phyloP scores from a whole-genome alignment of 2,113 vertebrate species.

The Triplophysa tibetana region DNA sequence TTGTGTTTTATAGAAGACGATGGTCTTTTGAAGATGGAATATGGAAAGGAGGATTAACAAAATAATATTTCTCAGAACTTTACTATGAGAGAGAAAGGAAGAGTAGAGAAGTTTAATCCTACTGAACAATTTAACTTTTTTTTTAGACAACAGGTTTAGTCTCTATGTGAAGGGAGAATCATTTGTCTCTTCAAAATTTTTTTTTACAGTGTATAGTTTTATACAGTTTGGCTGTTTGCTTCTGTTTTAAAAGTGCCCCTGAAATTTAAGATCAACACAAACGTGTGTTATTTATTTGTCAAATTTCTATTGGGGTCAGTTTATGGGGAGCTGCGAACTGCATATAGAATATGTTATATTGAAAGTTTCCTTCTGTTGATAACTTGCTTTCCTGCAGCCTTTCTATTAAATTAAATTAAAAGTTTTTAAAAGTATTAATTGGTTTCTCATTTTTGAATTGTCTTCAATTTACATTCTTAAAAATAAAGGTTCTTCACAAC shows the following conservation, averaged over 20 bases:
- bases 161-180: neutral
- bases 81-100: neutral
- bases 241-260: neutral
- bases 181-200: neutral
- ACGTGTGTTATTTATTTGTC: neutral
- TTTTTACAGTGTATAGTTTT: conserved; percentile 20
- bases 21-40: no score
- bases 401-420: conserved; percentile 7
- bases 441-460: neutral
- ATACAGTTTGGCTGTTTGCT: neutral
- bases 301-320: neutral
- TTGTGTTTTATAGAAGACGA: no score
- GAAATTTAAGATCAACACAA: neutral
- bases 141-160: conserved; percentile 12
- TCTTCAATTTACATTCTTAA: no score
- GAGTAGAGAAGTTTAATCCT: conserved; percentile 7
- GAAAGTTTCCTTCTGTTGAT: neutral
- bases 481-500: no score
- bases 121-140: conserved; percentile 20
- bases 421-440: neutral
- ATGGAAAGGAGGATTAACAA: no score
- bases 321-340: neutral
- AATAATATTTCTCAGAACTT: neutral
- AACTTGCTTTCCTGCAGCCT: neutral
- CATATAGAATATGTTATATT: neutral